These are phyloP conservation scores for Jacana jacana DNA, from an alignment of 2,113 vertebrate species.

Conservation along the genomic window DNA sequence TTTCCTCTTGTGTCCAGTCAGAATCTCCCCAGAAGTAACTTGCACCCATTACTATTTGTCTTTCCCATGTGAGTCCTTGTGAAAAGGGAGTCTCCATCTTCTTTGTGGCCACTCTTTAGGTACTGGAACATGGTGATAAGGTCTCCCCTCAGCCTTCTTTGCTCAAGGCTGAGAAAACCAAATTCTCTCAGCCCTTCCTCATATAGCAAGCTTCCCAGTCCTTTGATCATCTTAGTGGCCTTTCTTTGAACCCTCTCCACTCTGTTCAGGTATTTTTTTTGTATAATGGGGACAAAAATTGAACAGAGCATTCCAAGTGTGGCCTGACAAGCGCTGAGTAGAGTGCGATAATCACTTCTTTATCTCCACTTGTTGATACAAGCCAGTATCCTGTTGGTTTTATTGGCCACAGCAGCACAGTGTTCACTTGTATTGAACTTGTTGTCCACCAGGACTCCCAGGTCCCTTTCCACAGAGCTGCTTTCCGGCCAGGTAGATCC, in stretches of 20 bases:
- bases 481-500: not conserved
- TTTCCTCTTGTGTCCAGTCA: not conserved
- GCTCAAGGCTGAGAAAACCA: not conserved
- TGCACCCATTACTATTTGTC: not conserved
- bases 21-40: not conserved
- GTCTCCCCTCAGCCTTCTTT: not conserved
- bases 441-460: not conserved
- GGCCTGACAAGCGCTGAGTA: not conserved
- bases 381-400: not conserved
- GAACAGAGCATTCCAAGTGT: not conserved
- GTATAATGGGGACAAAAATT: not conserved
- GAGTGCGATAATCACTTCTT: not conserved
- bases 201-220: not conserved
- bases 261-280: not conserved
- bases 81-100: not conserved
- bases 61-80: not conserved
- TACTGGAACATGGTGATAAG: not conserved
- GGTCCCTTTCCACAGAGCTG: not conserved
- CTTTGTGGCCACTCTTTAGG: not conserved
- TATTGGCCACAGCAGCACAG: not conserved
- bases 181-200: not conserved
- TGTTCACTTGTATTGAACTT: not conserved
- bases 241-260: not conserved
- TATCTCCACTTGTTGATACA: not conserved
- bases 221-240: not conserved